Evolutionary conservation across 2,113 vertebrate species (phyloP).

Genomic region (Emydura subglobosa): DNA sequence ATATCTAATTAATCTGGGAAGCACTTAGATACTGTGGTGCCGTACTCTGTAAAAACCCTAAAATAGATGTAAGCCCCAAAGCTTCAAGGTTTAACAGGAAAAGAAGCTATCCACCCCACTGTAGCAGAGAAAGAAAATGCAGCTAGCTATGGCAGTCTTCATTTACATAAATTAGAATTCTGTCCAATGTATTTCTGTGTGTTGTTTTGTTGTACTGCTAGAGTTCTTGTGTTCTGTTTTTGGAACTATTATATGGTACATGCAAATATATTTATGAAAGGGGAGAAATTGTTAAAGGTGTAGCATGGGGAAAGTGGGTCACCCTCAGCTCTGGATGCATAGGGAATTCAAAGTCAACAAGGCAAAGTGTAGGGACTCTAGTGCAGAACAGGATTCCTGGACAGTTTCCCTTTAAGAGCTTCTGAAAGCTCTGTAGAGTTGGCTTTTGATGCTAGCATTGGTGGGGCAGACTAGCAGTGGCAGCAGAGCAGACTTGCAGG

Average conservation of each 20-base stretch:
- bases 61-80: background rate
- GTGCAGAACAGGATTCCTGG: too few relatives aligned
- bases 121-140: background rate
- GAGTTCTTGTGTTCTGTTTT: background rate
- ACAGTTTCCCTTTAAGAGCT: background rate
- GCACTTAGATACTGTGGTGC: background rate
- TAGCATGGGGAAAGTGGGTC: background rate
- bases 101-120: background rate
- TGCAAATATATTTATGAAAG: background rate
- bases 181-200: too few relatives aligned
- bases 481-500: background rate
- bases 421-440: background rate
- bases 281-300: background rate
- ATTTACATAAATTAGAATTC: too few relatives aligned
- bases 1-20: background rate
- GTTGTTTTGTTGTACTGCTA: too few relatives aligned
- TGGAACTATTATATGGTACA: background rate
- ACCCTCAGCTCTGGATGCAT: background rate
- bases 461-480: background rate
- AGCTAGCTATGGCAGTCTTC: too few relatives aligned
- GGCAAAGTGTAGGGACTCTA: background rate
- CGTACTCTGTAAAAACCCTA: background rate
- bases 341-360: background rate
- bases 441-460: background rate
- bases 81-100: background rate